phyloP scores from a whole-genome alignment of 2,888 invertebrate genomes.

The Himalopsyche tibetana region DNA sequence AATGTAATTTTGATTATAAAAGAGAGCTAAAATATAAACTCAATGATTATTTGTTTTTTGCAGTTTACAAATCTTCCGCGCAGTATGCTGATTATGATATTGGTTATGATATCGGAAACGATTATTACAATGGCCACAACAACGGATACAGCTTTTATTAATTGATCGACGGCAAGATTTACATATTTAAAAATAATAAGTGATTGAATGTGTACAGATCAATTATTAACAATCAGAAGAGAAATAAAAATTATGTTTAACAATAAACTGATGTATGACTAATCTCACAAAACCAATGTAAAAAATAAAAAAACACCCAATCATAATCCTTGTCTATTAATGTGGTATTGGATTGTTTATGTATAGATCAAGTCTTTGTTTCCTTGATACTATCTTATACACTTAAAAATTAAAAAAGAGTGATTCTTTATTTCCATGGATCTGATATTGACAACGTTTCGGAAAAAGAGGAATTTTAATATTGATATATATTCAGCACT shows the following conservation, averaged over 20 bases:
- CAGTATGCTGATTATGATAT: slow-evolving; percentile 60
- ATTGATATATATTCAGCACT: too few species aligned
- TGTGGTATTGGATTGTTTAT: too few species aligned
- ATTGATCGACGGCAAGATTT: not conserved
- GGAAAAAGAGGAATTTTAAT: too few species aligned
- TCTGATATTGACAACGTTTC: too few species aligned
- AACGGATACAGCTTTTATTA: slow-evolving; percentile 56
- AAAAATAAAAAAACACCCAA: not conserved
- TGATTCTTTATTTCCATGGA: too few species aligned
- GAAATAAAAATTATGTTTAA: slow-evolving; percentile 54
- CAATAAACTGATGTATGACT: slow-evolving; percentile 61
- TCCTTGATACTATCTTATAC: too few species aligned
- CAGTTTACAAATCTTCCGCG: slow-evolving; percentile 50
- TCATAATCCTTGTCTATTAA: too few species aligned
- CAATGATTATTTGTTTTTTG: too few species aligned
- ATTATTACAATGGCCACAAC: slow-evolving; percentile 58
- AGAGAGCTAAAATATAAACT: too few species aligned
- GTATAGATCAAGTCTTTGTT: too few species aligned
- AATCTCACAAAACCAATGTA: slow-evolving; percentile 56
- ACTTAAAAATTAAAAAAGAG: too few species aligned
- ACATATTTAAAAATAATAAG: not conserved
- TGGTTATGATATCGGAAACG: slow-evolving; percentile 56
- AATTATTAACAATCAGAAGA: slow-evolving; percentile 52
- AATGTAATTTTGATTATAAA: too few species aligned
- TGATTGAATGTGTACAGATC: slow-evolving; percentile 32